These are phyloP conservation scores for Galagoides demidoff DNA, from an alignment of 2,797 vertebrate species.

Conservation along the genomic window DNA sequence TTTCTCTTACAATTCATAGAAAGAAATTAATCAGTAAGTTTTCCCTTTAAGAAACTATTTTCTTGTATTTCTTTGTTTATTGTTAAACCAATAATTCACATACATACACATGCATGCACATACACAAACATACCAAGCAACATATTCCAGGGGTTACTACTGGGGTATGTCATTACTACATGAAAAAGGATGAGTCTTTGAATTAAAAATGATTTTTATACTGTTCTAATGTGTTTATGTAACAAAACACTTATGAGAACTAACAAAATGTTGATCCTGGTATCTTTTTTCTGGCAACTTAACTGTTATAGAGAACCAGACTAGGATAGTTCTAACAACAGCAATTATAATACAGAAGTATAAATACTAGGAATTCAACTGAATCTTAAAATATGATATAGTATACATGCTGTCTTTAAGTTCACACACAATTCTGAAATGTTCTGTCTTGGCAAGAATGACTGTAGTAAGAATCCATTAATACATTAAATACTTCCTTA, in stretches of 20 bases:
- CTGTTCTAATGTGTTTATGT: neutral
- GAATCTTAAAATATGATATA: conserved; percentile 16
- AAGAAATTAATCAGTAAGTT: neutral
- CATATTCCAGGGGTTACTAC: neutral
- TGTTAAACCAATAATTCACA: neutral
- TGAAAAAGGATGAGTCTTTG: neutral
- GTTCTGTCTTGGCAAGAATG: conserved; percentile 5
- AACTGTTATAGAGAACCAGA: neutral
- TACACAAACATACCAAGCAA: neutral
- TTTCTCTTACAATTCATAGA: neutral
- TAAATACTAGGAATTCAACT: neutral
- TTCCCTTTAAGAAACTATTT: neutral
- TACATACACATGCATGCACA: neutral
- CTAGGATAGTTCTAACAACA: neutral
- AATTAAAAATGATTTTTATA: neutral
- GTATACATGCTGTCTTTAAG: conserved; percentile 33
- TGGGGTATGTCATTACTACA: rapidly evolving
- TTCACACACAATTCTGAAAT: conserved; percentile 19
- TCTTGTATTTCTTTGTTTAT: neutral
- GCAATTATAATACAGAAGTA: neutral
- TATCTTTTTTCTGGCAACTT: neutral
- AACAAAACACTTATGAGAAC: conserved; percentile 1
- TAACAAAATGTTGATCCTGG: neutral
- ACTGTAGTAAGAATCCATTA: neutral
- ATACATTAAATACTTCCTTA: neutral